Evolutionary conservation across 2,113 vertebrate genomes (phyloP).

Genomic region (Picathartes gymnocephalus): DNA sequence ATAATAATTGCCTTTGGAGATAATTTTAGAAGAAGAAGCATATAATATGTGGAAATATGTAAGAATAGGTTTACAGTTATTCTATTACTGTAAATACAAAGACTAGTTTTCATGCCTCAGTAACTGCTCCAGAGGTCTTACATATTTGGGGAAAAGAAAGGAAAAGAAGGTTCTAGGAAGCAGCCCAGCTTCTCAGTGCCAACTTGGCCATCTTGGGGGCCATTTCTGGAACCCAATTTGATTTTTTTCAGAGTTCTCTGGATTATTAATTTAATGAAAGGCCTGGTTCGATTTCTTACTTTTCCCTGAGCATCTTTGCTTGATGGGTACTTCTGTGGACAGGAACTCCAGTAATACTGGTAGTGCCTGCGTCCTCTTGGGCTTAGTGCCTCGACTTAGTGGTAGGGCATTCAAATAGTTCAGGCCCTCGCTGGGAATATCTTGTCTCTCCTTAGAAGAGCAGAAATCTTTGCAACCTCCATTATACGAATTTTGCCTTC

Average conservation of each 20-base stretch:
- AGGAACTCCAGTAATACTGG: not conserved
- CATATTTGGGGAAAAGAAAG: not conserved
- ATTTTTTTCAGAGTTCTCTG: not conserved
- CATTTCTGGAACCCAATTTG: not conserved
- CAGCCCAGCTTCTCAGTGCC: not conserved
- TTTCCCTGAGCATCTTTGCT: not conserved
- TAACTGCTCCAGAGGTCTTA: not conserved
- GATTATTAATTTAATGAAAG: not conserved
- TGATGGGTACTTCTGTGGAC: not conserved
- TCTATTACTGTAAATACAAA: not conserved
- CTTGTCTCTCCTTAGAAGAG: not conserved
- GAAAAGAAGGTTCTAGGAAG: not conserved
- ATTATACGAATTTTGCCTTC: not conserved
- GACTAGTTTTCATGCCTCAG: not conserved
- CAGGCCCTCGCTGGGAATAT: not conserved
- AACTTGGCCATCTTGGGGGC: not conserved
- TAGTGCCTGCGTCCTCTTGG: not conserved
- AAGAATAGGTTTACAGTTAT: conserved; percentile 32
- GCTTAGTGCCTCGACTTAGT: not conserved
- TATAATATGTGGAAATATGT: conserved; percentile 46
- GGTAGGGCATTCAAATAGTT: not conserved
- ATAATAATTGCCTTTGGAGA: conserved; percentile 45
- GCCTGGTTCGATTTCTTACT: not conserved
- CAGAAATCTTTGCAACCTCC: not conserved
- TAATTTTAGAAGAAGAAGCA: conserved; percentile 36